Evolutionary conservation across 2,797 vertebrate genomes (phyloP).

Genomic region (Pseudochirops cupreus): DNA sequence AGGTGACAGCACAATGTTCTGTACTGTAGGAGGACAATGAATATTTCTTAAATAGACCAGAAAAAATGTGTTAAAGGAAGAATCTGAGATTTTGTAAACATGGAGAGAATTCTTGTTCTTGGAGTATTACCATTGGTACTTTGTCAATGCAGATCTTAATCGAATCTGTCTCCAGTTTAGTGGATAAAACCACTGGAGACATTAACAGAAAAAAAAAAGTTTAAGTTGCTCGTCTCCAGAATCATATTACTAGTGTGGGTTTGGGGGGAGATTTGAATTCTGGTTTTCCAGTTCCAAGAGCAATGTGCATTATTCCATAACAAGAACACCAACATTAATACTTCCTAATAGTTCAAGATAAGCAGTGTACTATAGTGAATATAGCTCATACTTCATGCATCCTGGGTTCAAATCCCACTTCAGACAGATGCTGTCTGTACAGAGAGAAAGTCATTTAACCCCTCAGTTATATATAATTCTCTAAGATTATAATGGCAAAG

Average conservation of each 20-base stretch:
- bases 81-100: not conserved
- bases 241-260: not conserved
- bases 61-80: not conserved
- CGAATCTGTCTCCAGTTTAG: not conserved
- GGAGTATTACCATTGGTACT: not conserved
- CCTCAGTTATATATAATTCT: not conserved
- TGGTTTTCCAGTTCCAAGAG: not conserved
- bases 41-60: not conserved
- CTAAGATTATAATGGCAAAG: not conserved
- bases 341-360: not conserved
- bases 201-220: not conserved
- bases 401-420: not conserved
- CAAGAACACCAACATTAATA: not conserved
- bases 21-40: not conserved
- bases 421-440: not conserved
- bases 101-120: not conserved
- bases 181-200: not conserved
- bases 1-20: not conserved
- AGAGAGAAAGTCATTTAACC: not conserved
- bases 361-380: not conserved
- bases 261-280: not conserved
- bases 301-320: not conserved
- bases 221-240: not conserved
- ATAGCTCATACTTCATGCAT: not conserved
- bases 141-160: not conserved